phyloP scores from a whole-genome alignment of 2,797 vertebrate genomes.

The Neosalanx taihuensis region DNA sequence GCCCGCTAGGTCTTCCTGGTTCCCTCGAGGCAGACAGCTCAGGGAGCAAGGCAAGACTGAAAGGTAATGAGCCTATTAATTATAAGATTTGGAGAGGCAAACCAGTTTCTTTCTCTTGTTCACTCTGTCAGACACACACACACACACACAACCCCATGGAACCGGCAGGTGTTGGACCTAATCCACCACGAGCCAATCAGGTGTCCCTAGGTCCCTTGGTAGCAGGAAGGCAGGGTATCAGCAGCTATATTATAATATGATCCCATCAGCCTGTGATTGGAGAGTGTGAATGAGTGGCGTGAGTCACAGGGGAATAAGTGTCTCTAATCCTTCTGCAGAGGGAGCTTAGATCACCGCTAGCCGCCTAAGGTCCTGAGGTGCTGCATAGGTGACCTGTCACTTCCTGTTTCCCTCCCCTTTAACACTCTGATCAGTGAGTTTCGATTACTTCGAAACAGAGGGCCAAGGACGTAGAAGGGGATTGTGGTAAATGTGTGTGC shows the following conservation, averaged over 20 bases:
- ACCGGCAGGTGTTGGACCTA: constrained; percentile 27
- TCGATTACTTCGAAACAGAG: constrained; percentile 49
- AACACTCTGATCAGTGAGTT: constrained; percentile 43
- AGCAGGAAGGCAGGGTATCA: constrained; percentile 20
- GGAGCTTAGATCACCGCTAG: not conserved
- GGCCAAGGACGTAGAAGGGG: constrained; percentile 10
- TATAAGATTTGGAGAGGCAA: constrained; percentile 70
- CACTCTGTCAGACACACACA: constrained; percentile 25
- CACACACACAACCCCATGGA: constrained; percentile 27
- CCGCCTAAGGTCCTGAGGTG: constrained; percentile 33
- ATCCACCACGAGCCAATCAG: constrained; percentile 35
- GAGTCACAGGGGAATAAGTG: constrained; percentile 10
- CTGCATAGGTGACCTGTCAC: constrained; percentile 53
- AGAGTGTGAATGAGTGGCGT: constrained; percentile 26
- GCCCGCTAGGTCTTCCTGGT: constrained; percentile 22
- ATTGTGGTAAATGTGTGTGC: constrained; percentile 12
- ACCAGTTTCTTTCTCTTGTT: constrained; percentile 51
- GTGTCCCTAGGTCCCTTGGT: not conserved
- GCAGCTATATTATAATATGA: constrained; percentile 44
- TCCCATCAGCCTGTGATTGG: constrained; percentile 44
- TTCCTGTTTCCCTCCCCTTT: constrained; percentile 35
- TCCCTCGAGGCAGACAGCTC: constrained; percentile 59
- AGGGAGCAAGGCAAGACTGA: constrained; percentile 67
- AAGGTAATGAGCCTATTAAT: constrained; percentile 85
- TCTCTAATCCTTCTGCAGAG: not conserved